Conservation (phyloP, 2,113 vertebrate species). For the Tachysurus fulvidraco region DNA sequence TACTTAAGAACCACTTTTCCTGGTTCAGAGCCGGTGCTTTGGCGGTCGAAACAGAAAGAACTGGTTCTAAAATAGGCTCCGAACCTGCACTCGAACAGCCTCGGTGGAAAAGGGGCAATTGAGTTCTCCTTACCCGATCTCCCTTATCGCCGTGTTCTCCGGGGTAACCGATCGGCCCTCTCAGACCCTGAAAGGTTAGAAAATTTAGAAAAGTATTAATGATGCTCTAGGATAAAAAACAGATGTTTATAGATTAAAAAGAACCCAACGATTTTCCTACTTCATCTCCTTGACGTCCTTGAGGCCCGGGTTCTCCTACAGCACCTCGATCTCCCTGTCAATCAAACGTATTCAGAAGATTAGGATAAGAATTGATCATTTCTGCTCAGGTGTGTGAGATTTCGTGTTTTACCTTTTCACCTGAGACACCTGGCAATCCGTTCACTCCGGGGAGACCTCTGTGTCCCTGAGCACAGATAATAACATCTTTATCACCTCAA, state of each 20-base stretch:
- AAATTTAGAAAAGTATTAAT: background rate
- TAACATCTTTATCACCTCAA: background rate
- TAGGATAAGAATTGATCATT: background rate
- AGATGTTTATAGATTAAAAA: background rate
- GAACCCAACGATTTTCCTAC: conserved; percentile 55
- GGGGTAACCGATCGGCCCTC: conserved; percentile 71
- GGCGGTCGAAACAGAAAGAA: too few relatives aligned
- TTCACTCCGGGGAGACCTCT: conserved; percentile 67
- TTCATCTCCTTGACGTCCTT: conserved; percentile 75
- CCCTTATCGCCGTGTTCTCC: conserved; percentile 74
- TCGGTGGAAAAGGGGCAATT: too few relatives aligned
- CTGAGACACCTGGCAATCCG: conserved; percentile 66
- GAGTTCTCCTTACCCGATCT: conserved; percentile 66
- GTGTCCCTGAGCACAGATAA: conserved; percentile 68
- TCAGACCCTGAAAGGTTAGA: conserved; percentile 67
- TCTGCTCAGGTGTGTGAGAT: background rate
- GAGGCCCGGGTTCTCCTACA: conserved; percentile 64
- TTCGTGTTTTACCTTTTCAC: conserved; percentile 68
- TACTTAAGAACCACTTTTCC: too few relatives aligned
- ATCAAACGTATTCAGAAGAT: conserved; percentile 2
- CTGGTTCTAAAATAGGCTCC: too few relatives aligned
- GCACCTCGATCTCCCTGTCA: conserved; percentile 70
- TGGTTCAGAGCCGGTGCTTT: too few relatives aligned
- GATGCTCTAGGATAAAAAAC: background rate
- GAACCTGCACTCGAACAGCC: too few relatives aligned